A percentile compares a stretch with the other conserved stretches of the same genome.
Evolutionary conservation across 2,888 invertebrate genomes (phyloP).

Genomic region (Lithodes maja): DNA sequence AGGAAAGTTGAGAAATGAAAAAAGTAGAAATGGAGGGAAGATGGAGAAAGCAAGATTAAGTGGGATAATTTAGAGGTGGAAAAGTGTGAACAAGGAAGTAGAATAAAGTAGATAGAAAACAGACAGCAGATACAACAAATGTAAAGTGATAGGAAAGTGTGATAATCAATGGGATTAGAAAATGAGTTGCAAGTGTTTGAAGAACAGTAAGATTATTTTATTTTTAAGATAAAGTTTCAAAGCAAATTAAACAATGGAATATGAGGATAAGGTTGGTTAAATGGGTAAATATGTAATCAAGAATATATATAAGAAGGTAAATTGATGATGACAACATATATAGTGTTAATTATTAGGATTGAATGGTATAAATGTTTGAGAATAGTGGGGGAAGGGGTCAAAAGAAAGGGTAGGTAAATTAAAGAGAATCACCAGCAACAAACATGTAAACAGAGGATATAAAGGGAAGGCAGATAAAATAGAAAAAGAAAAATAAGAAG

Average conservation of each 20-base stretch:
- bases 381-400: background rate
- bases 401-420: background rate
- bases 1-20: background rate
- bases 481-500: background rate
- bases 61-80: background rate
- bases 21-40: background rate
- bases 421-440: background rate
- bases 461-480: background rate
- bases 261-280: too few species aligned
- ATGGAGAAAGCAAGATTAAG: background rate
- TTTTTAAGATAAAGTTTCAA: too few species aligned
- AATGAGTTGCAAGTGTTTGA: too few species aligned
- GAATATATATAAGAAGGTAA: too few species aligned
- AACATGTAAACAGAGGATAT: background rate
- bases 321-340: too few species aligned
- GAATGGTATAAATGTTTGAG: background rate
- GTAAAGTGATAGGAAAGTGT: too few species aligned
- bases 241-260: too few species aligned
- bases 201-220: too few species aligned
- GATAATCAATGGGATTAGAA: too few species aligned
- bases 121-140: background rate
- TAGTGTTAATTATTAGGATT: too few species aligned
- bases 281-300: too few species aligned
- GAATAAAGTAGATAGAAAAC: background rate
- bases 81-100: background rate